Evolutionary conservation across 2,888 invertebrate species (phyloP).

Genomic region (Patella depressa): DNA sequence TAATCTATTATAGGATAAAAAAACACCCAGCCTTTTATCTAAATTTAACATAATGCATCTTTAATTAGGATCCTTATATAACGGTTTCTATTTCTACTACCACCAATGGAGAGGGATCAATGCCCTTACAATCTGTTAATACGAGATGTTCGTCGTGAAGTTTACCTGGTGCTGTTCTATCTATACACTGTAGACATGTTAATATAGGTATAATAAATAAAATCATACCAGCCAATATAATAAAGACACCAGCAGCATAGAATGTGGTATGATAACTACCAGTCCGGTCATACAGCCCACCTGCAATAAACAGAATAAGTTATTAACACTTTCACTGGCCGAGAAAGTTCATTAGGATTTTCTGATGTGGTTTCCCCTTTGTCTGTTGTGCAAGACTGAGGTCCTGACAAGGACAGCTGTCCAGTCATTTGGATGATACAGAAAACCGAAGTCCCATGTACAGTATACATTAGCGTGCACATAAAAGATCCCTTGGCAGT

Average conservation of each 20-base stretch:
- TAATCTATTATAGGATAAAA: too few relatives aligned
- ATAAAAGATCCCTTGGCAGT: too few relatives aligned
- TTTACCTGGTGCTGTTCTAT: background rate
- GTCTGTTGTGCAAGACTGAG: too few relatives aligned
- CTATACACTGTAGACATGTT: background rate
- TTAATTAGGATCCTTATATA: background rate
- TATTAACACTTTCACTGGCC: background rate
- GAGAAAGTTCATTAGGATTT: too few relatives aligned
- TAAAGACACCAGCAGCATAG: conserved; percentile 85
- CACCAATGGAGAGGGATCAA: background rate
- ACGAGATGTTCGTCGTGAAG: background rate
- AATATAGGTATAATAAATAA: conserved; percentile 34
- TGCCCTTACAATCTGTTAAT: background rate
- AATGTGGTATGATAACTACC: conserved; percentile 82
- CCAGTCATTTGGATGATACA: too few relatives aligned
- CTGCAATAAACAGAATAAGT: conserved; percentile 56
- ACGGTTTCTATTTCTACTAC: background rate
- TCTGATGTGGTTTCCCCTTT: too few relatives aligned
- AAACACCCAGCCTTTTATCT: too few relatives aligned
- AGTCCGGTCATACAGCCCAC: conserved; percentile 77
- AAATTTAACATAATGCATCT: too few relatives aligned
- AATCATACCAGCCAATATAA: conserved; percentile 79
- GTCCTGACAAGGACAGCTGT: too few relatives aligned
- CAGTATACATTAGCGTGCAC: too few relatives aligned
- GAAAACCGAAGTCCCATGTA: too few relatives aligned